Base-by-base conservation (phyloP, 53 echinoderm and acorn worm genomes). In the Apostichopus leukothele region DNA sequence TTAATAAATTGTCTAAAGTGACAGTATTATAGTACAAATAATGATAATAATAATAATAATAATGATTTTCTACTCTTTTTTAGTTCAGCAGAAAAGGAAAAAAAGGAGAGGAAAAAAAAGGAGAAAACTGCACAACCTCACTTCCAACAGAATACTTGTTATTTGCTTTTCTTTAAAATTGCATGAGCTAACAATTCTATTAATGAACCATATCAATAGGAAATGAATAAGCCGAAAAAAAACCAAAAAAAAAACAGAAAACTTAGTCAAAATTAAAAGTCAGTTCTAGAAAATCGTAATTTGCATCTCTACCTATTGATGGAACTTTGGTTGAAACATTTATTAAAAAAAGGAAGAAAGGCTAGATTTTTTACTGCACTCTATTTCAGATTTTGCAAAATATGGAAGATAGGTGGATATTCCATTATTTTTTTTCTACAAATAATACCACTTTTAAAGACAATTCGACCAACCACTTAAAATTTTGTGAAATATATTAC, bases 11-110 rank as follows among this genome's bases (percentile, higher is more conserved):
- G 71, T 71, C 57, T 80, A 57, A 80, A 80, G 53, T 80, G 80
- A 80, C 20, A 53, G 53, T 4, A 55, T 55, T 80, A 80, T 80
- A 53, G 19, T 80, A 80, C 80, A 80, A 57, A 53, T 19, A 71
- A 16, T 71, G 18, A 39, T 39, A 39, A 39, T 39, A 39, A 39
- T 27, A 27, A 27, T 27, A 27, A 63, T 63, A 7, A 71, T 71
- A 71, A 71, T 16, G 18, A 71, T 71, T 19, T 19, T 71, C 71
- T 18, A 16, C 14, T 18, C 18, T 16, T 11, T 11, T 6, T 71
- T 71, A 71, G 71, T 71, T 71, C 71, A 18, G 20, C 71, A 14
- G 18, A 71, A 71, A 71, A 19, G 18, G 4, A 71, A 71, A 71
- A 68, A 71, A 18, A 71, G 5, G 18, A 71, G 16, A 68, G 14